Conservation (phyloP, 2,113 vertebrate species). For the Kryptolebias marmoratus region DNA sequence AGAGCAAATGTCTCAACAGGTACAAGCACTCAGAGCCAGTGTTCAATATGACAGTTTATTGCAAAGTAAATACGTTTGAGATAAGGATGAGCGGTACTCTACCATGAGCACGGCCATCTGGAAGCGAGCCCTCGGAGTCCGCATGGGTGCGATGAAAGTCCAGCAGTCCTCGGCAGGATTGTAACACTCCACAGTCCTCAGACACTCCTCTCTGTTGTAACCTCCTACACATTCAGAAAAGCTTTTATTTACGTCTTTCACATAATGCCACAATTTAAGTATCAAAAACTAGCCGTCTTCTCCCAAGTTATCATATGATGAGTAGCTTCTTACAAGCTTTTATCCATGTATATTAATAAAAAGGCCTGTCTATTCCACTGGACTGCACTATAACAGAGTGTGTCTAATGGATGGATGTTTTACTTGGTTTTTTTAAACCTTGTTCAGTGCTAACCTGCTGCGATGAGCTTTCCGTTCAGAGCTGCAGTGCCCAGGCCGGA, state of each 20-base stretch:
- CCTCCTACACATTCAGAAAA: constrained; percentile 82
- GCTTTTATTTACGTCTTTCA: too few species aligned
- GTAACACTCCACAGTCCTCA: constrained; percentile 97
- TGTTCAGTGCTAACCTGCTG: constrained; percentile 83
- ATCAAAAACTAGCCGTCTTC: too few species aligned
- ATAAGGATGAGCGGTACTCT: constrained; percentile 17
- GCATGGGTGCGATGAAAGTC: constrained; percentile 96
- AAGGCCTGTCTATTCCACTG: too few species aligned
- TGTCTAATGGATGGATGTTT: too few species aligned
- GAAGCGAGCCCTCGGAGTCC: constrained; percentile 95
- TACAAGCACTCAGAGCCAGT: not conserved
- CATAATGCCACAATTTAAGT: too few species aligned
- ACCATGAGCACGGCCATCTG: constrained; percentile 99
- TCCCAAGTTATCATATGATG: too few species aligned
- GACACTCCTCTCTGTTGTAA: constrained; percentile 96
- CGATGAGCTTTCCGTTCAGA: constrained; percentile 88
- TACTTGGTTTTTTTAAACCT: not conserved
- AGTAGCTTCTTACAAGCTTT: too few species aligned
- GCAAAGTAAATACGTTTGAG: not conserved
- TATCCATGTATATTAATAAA: too few species aligned
- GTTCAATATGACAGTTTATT: not conserved
- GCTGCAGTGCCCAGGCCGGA: constrained; percentile 93
- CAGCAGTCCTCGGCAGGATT: constrained; percentile 89
- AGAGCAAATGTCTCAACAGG: constrained; percentile 5
- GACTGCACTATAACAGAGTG: too few species aligned